A percentile compares a stretch with the other conserved stretches of the same genome.
Evolutionary conservation across 2,797 vertebrate genomes (phyloP).

Genomic region (Babyrousa celebensis): DNA sequence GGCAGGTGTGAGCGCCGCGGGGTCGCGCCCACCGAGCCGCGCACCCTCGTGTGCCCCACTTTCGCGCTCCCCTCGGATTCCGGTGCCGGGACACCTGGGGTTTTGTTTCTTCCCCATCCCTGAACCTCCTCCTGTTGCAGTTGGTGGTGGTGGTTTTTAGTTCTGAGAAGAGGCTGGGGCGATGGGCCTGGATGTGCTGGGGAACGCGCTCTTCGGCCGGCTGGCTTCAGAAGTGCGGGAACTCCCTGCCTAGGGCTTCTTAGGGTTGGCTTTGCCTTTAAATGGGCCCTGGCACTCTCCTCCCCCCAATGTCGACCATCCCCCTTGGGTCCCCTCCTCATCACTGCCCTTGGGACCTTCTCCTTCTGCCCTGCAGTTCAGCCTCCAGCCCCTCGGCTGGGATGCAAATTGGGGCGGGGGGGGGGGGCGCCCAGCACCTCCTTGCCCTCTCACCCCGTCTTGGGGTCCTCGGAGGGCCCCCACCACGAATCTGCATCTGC

Average conservation of each 20-base stretch:
- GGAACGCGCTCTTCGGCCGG: background rate
- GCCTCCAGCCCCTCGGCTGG: background rate
- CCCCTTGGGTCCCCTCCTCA: background rate
- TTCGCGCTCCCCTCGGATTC: background rate
- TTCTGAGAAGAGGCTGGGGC: constrained; percentile 74
- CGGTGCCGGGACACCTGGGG: background rate
- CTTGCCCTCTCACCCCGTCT: background rate
- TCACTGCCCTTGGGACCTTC: background rate
- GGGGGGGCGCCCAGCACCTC: background rate
- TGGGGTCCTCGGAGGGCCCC: background rate
- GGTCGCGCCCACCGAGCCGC: background rate
- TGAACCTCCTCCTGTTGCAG: background rate
- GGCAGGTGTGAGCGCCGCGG: constrained; percentile 57
- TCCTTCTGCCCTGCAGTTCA: background rate
- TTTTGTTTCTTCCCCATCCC: too few species aligned
- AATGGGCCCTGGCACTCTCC: background rate
- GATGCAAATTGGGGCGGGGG: too few species aligned
- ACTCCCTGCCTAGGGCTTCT: background rate
- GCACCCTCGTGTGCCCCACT: background rate
- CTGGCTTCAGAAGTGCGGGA: background rate
- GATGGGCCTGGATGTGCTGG: background rate
- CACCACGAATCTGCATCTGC: background rate
- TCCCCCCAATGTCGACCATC: too few species aligned
- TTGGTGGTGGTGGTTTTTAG: background rate
- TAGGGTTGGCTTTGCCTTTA: background rate